phyloP scores from a whole-genome alignment of 1,140 invertebrate species.

The Streblospio benedicti region DNA sequence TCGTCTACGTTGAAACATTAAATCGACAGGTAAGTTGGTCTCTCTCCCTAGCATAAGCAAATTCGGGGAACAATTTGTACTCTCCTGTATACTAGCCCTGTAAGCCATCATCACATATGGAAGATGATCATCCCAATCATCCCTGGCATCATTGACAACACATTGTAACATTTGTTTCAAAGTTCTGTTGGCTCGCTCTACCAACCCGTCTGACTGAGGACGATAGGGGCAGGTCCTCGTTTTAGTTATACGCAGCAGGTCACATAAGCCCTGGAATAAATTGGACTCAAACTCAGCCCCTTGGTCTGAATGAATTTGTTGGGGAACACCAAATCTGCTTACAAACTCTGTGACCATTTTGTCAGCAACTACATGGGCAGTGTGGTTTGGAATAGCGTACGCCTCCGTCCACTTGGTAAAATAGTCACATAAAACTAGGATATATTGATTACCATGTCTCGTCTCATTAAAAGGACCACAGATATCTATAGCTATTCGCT shows the following conservation, averaged over 20 bases:
- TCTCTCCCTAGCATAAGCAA: no score
- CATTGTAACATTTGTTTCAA: background rate
- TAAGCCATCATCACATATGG: background rate
- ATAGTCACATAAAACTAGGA: constrained; percentile 23
- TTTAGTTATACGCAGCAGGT: background rate
- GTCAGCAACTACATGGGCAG: constrained; percentile 25
- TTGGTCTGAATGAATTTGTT: background rate
- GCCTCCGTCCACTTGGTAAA: constrained; percentile 27
- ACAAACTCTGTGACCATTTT: constrained; percentile 24
- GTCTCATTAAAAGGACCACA: constrained; percentile 19
- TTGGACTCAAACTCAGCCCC: constrained; percentile 5
- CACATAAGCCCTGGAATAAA: background rate
- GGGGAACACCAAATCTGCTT: background rate
- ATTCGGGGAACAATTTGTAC: background rate
- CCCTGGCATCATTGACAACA: background rate
- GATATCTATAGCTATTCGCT: constrained; percentile 19
- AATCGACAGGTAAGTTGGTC: no score
- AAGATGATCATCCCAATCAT: background rate
- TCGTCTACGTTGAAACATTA: no score
- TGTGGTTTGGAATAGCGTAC: constrained; percentile 18
- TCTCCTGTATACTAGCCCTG: background rate
- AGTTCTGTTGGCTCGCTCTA: background rate
- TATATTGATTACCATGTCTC: constrained; percentile 19
- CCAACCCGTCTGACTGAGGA: background rate
- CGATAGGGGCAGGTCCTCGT: background rate